Evolutionary conservation across 1,140 invertebrate genomes (phyloP).

Genomic region (Melitaea cinxia): DNA sequence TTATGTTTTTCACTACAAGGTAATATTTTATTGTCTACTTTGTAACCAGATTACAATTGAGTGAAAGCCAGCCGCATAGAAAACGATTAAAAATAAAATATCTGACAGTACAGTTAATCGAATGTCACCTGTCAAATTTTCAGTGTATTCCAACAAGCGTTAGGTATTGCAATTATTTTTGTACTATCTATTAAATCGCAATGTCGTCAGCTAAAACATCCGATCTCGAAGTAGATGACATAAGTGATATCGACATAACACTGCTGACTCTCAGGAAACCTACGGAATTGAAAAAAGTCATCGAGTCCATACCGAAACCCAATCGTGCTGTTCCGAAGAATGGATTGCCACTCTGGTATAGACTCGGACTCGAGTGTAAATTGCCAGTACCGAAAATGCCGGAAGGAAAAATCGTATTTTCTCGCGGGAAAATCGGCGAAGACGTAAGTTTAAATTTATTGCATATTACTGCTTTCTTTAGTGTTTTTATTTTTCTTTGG

Average conservation of each 20-base stretch:
- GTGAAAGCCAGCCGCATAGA: neutral
- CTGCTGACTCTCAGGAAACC: constrained; percentile 73
- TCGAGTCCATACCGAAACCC: constrained; percentile 73
- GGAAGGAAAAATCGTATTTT: constrained; percentile 65
- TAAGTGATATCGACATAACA: constrained; percentile 55
- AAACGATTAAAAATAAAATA: neutral
- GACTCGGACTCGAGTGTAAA: constrained; percentile 69
- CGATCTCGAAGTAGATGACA: constrained; percentile 46
- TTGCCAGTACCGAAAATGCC: constrained; percentile 76
- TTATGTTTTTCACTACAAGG: too few species aligned
- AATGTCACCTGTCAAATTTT: constrained; percentile 28
- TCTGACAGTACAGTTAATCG: constrained; percentile 8
- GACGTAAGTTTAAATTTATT: constrained; percentile 55
- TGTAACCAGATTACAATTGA: too few species aligned
- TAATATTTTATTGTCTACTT: too few species aligned
- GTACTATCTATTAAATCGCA: constrained; percentile 9
- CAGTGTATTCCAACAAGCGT: constrained; percentile 12
- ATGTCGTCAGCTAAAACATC: constrained; percentile 39
- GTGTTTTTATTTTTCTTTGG: too few species aligned
- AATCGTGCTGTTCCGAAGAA: constrained; percentile 71
- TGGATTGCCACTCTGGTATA: constrained; percentile 72
- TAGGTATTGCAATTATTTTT: constrained; percentile 13
- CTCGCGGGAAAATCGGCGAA: constrained; percentile 74
- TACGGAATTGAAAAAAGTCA: constrained; percentile 72
- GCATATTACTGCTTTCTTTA: neutral